A percentile compares a stretch with the other conserved stretches of the same genome.
Evolutionary conservation across 1,140 invertebrate species (phyloP).

Genomic region (Anthonomus grandis): DNA sequence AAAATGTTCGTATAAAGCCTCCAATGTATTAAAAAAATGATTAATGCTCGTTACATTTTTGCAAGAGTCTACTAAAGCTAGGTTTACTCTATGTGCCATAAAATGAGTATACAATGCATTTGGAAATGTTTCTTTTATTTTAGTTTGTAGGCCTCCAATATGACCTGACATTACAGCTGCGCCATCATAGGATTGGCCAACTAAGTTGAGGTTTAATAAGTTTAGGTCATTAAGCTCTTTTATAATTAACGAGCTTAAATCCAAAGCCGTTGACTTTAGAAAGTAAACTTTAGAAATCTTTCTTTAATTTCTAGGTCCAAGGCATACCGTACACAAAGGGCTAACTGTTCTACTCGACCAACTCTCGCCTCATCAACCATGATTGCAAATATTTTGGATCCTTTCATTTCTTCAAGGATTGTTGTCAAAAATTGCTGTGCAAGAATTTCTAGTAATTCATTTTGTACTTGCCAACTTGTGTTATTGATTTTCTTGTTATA

Average conservation of each 20-base stretch:
- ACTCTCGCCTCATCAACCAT: too few relatives aligned
- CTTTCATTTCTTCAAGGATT: neutral
- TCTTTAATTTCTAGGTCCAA: neutral
- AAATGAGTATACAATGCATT: too few relatives aligned
- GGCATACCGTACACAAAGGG: neutral
- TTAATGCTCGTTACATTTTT: neutral
- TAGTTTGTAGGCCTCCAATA: too few relatives aligned
- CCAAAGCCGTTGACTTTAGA: too few relatives aligned
- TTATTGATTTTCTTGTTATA: too few relatives aligned
- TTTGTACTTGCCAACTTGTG: too few relatives aligned
- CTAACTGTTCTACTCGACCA: neutral
- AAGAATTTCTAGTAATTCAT: too few relatives aligned
- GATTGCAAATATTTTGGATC: neutral
- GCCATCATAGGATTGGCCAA: neutral
- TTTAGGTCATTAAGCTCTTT: neutral
- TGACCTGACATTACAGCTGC: too few relatives aligned
- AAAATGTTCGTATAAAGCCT: neutral
- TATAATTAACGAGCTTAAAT: neutral
- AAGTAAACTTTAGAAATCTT: too few relatives aligned
- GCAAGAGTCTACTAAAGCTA: too few relatives aligned
- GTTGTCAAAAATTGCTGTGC: neutral
- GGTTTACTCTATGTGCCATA: too few relatives aligned
- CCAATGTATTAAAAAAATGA: neutral
- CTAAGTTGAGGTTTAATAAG: neutral
- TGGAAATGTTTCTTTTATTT: too few relatives aligned